A percentile compares a stretch with the other conserved stretches of the same genome.
These are phyloP conservation scores for Dicycla oo DNA, from an alignment of 2,888 invertebrate genomes.

Conservation along the genomic window DNA sequence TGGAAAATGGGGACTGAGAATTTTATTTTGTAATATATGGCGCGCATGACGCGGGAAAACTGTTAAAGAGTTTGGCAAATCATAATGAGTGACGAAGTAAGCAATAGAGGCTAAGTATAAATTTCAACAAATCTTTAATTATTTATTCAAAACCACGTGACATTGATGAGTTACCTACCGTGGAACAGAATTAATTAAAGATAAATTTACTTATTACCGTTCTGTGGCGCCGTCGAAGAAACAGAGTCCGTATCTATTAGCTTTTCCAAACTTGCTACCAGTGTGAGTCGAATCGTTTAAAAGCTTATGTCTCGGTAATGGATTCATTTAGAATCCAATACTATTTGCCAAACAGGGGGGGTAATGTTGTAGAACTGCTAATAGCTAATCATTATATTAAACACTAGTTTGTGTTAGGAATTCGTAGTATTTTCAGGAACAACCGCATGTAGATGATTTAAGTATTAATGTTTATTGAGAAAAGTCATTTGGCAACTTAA, in stretches of 20 bases:
- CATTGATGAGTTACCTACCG: constrained; percentile 60
- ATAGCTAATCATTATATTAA: constrained; percentile 27
- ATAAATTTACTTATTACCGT: constrained; percentile 63
- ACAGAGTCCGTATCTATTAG: constrained; percentile 49
- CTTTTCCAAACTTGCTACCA: constrained; percentile 58
- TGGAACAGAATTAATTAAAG: constrained; percentile 52
- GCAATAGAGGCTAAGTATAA: constrained; percentile 16
- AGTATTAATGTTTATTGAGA: constrained; percentile 7
- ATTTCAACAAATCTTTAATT: constrained; percentile 40
- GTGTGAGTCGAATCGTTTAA: constrained; percentile 41
- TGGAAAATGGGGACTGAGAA: not conserved
- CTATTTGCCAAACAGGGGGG: constrained; percentile 25
- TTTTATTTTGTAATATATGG: not conserved
- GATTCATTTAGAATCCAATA: constrained; percentile 46
- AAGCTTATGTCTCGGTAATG: constrained; percentile 53
- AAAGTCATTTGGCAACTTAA: not conserved
- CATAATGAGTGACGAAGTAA: not conserved
- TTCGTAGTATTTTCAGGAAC: constrained; percentile 1
- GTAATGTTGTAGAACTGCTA: constrained; percentile 26
- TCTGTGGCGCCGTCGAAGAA: constrained; percentile 63
- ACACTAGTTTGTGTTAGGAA: constrained; percentile 14
- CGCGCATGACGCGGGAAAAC: too few relatives aligned
- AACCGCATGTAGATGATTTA: not conserved
- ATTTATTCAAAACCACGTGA: constrained; percentile 51
- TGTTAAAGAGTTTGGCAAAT: not conserved